Evolutionary conservation across 2,888 invertebrate species (phyloP).

Genomic region (Dinocampus coccinellae): DNA sequence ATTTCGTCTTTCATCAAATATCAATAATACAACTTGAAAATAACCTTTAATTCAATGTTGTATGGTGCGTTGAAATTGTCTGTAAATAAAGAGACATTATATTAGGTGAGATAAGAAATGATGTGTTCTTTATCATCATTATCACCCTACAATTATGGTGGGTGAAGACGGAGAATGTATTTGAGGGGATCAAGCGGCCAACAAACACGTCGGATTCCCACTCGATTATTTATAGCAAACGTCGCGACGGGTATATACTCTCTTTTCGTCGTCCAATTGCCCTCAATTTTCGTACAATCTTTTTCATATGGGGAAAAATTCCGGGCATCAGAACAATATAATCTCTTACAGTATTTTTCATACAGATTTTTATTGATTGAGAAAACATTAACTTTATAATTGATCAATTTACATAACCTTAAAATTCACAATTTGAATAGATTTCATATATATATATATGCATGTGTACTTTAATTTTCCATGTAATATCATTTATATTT

Average conservation of each 20-base stretch:
- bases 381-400: no score
- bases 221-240: conserved; percentile 59
- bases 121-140: not conserved
- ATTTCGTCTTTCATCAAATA: not conserved
- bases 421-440: no score
- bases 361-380: not conserved
- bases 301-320: conserved; percentile 46
- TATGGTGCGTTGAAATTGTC: conserved; percentile 22
- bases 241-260: conserved; percentile 32
- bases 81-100: conserved; percentile 1
- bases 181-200: conserved; percentile 2
- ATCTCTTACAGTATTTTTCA: not conserved
- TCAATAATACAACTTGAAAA: not conserved
- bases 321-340: not conserved
- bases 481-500: not conserved
- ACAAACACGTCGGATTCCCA: conserved; percentile 54
- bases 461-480: no score
- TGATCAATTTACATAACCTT: no score
- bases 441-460: no score
- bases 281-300: conserved; percentile 43
- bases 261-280: conserved; percentile 50
- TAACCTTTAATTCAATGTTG: not conserved
- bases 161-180: not conserved
- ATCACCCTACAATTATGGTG: conserved; percentile 2
- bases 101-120: not conserved